These are phyloP conservation scores for Lasioglossum morio DNA, from an alignment of 2,888 invertebrate genomes.

Conservation along the genomic window DNA sequence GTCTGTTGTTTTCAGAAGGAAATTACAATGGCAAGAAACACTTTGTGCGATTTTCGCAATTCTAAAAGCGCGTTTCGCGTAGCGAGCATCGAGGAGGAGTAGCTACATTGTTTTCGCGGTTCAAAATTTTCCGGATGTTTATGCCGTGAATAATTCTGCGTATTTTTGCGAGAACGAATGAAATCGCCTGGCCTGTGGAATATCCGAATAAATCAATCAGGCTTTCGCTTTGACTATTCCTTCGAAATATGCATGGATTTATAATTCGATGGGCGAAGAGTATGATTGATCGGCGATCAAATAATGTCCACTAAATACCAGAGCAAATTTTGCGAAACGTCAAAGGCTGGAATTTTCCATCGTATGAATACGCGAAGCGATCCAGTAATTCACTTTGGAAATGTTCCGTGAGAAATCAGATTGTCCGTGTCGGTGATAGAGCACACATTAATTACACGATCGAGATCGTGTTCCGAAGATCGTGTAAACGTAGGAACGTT, in stretches of 20 bases:
- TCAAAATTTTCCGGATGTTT: background rate
- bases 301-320: background rate
- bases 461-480: background rate
- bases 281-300: background rate
- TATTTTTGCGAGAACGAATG: background rate
- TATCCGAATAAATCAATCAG: background rate
- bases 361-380: background rate
- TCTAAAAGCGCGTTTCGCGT: background rate
- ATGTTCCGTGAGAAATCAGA: background rate
- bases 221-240: background rate
- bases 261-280: slow-evolving; percentile 1
- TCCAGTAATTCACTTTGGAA: background rate
- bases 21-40: background rate
- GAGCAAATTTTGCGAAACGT: background rate
- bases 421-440: background rate
- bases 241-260: background rate
- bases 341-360: background rate
- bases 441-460: background rate
- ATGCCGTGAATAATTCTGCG: background rate
- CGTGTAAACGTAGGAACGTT: background rate
- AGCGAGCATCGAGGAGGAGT: background rate
- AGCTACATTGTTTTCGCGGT: background rate
- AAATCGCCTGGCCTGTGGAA: background rate
- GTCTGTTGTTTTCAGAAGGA: background rate
- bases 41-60: background rate